phyloP scores from a whole-genome alignment of 1,140 invertebrate species.

The Oedothorax gibbosus region DNA sequence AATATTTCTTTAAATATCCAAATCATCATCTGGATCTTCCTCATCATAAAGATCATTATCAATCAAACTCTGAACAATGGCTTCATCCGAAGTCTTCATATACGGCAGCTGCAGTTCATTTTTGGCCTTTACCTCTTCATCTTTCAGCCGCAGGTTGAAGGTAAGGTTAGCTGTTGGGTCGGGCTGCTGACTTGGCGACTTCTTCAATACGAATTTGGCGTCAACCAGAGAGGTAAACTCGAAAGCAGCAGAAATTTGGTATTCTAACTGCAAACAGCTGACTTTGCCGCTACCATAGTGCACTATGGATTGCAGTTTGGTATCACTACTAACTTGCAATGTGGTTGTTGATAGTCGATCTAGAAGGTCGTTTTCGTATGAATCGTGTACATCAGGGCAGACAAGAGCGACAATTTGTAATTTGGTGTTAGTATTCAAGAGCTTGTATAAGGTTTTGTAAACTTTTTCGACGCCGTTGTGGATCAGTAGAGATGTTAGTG shows the following conservation, averaged over 20 bases:
- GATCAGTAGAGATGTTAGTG: slow-evolving; percentile 29
- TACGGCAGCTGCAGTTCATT: slow-evolving; percentile 68
- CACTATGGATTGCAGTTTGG: background rate
- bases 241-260: slow-evolving; percentile 13
- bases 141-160: slow-evolving; percentile 68
- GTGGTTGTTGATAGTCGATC: slow-evolving; percentile 18
- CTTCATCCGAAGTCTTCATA: slow-evolving; percentile 10
- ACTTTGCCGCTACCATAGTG: slow-evolving; percentile 44
- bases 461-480: slow-evolving; percentile 9
- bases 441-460: slow-evolving; percentile 21
- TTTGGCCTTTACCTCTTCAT: slow-evolving; percentile 67
- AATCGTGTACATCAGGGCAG: slow-evolving; percentile 32
- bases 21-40: slow-evolving; percentile 60
- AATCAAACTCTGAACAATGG: slow-evolving; percentile 24
- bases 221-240: slow-evolving; percentile 6
- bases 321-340: background rate
- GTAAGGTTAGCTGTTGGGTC: slow-evolving; percentile 68
- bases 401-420: slow-evolving; percentile 40
- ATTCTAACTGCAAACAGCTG: background rate
- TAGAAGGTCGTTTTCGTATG: slow-evolving; percentile 13
- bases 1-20: slow-evolving; percentile 30
- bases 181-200: slow-evolving; percentile 15
- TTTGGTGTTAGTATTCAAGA: slow-evolving; percentile 17
- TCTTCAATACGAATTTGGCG: background rate
- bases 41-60: slow-evolving; percentile 57